These are phyloP conservation scores for Hylaea fasciaria DNA, from an alignment of 2,888 invertebrate genomes.

Conservation along the genomic window DNA sequence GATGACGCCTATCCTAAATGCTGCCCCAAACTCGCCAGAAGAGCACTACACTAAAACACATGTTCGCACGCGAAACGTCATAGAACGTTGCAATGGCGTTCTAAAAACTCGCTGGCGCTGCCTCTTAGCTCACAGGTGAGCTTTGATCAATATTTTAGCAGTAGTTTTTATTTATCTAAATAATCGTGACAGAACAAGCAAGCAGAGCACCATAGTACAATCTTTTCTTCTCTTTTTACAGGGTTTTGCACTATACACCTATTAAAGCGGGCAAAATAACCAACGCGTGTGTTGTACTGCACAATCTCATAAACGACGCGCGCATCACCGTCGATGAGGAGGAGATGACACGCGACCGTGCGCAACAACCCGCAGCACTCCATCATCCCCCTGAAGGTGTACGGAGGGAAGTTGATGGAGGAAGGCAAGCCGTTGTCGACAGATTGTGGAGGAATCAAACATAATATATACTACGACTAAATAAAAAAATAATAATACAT, in stretches of 20 bases:
- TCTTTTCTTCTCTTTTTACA: neutral
- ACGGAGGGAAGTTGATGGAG: neutral
- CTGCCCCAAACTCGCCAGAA: conserved; percentile 3
- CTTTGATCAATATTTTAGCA: neutral
- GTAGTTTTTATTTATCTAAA: neutral
- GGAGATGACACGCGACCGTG: neutral
- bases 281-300: conserved; percentile 3
- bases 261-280: neutral
- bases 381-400: neutral
- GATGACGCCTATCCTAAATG: conserved; percentile 22
- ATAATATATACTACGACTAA: no score
- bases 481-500: no score
- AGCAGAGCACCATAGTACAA: neutral
- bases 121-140: conserved; percentile 4
- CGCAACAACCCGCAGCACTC: neutral
- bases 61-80: conserved; percentile 6
- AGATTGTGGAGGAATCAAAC: no score
- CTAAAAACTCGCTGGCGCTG: conserved; percentile 12
- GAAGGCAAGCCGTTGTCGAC: neutral
- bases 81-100: conserved; percentile 11
- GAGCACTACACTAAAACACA: conserved; percentile 6
- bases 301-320: conserved; percentile 1
- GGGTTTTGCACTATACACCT: conserved; percentile 1
- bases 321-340: conserved; percentile 1
- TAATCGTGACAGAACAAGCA: no score